Evolutionary conservation across 2,113 vertebrate genomes (phyloP).

Genomic region (Nannospalax galili): DNA sequence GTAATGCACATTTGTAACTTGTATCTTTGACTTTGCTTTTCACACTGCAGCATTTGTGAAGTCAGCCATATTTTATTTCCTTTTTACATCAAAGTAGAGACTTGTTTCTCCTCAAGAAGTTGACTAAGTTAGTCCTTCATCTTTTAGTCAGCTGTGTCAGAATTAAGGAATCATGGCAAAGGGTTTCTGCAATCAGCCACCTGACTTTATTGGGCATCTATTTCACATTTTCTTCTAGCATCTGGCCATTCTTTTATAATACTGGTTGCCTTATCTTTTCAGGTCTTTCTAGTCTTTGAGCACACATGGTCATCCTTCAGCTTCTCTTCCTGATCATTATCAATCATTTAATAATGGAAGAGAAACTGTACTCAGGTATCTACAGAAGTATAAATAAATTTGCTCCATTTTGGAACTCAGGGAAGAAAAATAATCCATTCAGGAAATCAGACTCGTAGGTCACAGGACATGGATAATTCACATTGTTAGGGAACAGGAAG

Average conservation of each 20-base stretch:
- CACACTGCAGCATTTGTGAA: neutral
- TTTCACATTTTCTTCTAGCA: conserved; percentile 85
- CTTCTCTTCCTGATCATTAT: conserved; percentile 86
- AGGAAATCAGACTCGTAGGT: too few species aligned
- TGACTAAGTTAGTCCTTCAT: neutral
- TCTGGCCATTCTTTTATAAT: conserved; percentile 90
- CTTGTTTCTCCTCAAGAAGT: neutral
- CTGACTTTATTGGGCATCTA: neutral
- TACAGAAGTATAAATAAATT: neutral
- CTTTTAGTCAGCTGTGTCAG: neutral
- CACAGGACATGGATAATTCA: too few species aligned
- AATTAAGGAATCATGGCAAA: neutral
- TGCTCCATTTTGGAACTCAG: neutral
- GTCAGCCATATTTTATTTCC: neutral
- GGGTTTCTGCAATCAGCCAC: neutral
- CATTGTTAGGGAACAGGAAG: too few species aligned
- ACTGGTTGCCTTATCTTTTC: conserved; percentile 88
- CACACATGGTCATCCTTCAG: conserved; percentile 80
- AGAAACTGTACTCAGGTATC: neutral
- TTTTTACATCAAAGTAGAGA: neutral
- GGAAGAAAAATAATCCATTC: neutral
- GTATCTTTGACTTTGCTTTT: conserved; percentile 91
- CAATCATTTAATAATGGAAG: neutral
- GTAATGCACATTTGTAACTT: conserved; percentile 90
- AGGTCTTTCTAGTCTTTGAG: conserved; percentile 91